Base-by-base conservation (phyloP, 2,888 invertebrate species). In the Trichacis sp. region DNA sequence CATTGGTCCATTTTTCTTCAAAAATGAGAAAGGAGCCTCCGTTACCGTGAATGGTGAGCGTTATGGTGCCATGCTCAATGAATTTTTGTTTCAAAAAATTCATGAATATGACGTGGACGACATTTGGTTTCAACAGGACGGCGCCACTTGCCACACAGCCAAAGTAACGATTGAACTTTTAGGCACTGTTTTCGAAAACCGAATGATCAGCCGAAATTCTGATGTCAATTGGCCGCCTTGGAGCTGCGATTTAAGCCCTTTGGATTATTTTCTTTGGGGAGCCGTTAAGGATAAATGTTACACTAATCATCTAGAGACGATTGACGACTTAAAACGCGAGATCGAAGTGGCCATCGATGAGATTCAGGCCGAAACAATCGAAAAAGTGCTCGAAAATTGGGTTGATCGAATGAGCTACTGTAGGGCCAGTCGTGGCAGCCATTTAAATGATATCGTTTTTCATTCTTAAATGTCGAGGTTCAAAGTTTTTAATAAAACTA, bases 211-310 rank as follows among this genome's bases (percentile, higher is more conserved):
- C 12, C 14, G 4, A 9, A 19, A 45, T 45, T 45, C 45, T 33
- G 29, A 38, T 56, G 11, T 33, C 30, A 56, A 48, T 56, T 49
- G 56, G 47, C 19, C 47, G 11, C 47, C 47, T 12, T 36, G 53
- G 19, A 29, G 30, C 8, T 53, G 53, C 14, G 43, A 43, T 53
- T 42, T 53, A 61, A 55, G 49, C 15, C 51, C 56, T 9, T 42
- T 57, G 40, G 62, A 57, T 14, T 56, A 56, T 18, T 61, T 50
- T 50, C 46, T n/a, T n/a, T n/a, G n/a, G n/a, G n/a, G n/a, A n/a
- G n/a, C n/a, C n/a, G n/a, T n/a, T n/a, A n/a, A n/a, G n/a, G n/a
- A n/a, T n/a, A n/a, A n/a, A n/a, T n/a, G n/a, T n/a, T n/a, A n/a
- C n/a, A n/a, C n/a, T n/a, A n/a, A n/a, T n/a, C n/a, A n/a, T n/a